Conservation (phyloP, 2,888 invertebrate genomes). For the Phalera bucephala region DNA sequence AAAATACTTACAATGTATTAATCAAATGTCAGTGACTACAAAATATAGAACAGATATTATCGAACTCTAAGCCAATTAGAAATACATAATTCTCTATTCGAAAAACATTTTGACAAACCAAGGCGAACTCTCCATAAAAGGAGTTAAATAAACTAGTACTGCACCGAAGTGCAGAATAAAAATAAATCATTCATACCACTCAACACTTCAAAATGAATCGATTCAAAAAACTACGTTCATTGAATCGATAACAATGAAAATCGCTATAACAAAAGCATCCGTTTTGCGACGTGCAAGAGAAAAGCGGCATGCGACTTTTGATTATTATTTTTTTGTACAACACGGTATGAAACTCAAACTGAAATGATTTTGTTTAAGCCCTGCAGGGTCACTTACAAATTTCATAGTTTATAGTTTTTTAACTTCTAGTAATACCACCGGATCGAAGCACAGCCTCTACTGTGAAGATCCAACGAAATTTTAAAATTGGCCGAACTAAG, state of each 20-base stretch:
- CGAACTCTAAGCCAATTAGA: too few relatives aligned
- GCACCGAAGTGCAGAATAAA: conserved; percentile 41
- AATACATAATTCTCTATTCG: conserved; percentile 44
- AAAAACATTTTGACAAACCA: conserved; percentile 58
- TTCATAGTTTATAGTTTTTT: too few relatives aligned
- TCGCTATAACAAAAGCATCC: conserved; percentile 67
- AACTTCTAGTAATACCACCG: too few relatives aligned
- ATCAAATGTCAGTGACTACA: background rate
- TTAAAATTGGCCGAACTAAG: too few relatives aligned
- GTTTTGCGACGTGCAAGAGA: conserved; percentile 34
- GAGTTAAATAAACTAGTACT: conserved; percentile 42
- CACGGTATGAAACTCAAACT: too few relatives aligned
- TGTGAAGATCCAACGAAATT: too few relatives aligned
- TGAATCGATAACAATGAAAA: conserved; percentile 77
- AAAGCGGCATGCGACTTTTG: conserved; percentile 18
- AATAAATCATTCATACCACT: conserved; percentile 75
- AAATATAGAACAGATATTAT: too few relatives aligned
- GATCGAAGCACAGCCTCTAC: too few relatives aligned
- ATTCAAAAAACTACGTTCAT: conserved; percentile 72
- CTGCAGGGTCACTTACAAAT: too few relatives aligned
- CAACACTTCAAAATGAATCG: conserved; percentile 69
- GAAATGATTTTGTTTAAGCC: too few relatives aligned
- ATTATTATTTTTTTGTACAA: too few relatives aligned
- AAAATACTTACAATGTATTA: too few relatives aligned
- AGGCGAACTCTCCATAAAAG: conserved; percentile 27